Evolutionary conservation across 2,888 invertebrate species (phyloP).

Genomic region (Gastracanthus pulcherrimus): DNA sequence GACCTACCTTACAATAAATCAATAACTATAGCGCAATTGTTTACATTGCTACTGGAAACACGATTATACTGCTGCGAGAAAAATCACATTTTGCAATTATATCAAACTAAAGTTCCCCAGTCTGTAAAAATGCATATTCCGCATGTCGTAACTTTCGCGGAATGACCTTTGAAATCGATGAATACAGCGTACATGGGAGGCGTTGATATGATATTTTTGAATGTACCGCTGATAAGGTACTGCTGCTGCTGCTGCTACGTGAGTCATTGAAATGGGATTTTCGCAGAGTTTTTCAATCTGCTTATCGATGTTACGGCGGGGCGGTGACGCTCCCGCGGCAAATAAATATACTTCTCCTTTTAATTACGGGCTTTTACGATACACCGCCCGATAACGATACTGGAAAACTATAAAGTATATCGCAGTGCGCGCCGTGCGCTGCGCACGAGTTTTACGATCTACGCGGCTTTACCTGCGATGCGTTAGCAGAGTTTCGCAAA

Average conservation of each 20-base stretch:
- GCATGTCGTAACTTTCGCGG: not conserved
- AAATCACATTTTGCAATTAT: not conserved
- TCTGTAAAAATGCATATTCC: no score
- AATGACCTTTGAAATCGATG: not conserved
- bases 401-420: constrained; percentile 9
- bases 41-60: not conserved
- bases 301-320: not conserved
- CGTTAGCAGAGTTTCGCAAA: not conserved
- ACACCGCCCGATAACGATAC: constrained; percentile 7
- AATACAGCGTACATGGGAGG: not conserved
- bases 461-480: not conserved
- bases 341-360: constrained; percentile 8
- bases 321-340: not conserved
- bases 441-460: constrained; percentile 3
- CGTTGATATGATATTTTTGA: not conserved
- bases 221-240: constrained; percentile 17
- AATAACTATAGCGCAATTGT: not conserved
- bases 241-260: not conserved
- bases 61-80: not conserved
- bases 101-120: not conserved
- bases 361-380: constrained; percentile 27
- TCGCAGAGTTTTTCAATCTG: constrained; percentile 13
- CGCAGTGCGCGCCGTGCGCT: not conserved
- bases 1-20: not conserved
- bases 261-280: constrained; percentile 25